A percentile compares a stretch with the other conserved stretches of the same genome.
phyloP scores from a whole-genome alignment of 2,113 vertebrate species.

The Toxotes jaculatrix region DNA sequence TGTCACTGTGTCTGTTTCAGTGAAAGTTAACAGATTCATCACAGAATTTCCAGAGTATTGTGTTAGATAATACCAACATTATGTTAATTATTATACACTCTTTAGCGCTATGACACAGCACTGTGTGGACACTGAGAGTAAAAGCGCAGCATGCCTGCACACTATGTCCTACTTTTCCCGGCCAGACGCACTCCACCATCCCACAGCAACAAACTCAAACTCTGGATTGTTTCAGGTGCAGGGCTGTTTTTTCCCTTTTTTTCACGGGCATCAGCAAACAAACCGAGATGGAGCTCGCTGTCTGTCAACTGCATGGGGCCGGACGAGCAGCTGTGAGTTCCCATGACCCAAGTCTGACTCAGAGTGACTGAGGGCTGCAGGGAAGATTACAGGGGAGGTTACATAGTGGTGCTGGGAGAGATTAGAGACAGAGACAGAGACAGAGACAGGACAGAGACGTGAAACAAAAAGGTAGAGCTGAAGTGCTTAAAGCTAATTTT shows the following conservation, averaged over 20 bases:
- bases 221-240: conserved; percentile 76
- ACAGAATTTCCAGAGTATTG: no score
- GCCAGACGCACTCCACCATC: conserved; percentile 23
- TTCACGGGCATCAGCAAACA: conserved; percentile 64
- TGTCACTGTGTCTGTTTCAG: no score
- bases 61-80: no score
- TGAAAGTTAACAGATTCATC: no score
- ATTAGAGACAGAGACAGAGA: conserved; percentile 44
- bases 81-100: not conserved
- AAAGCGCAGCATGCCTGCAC: conserved; percentile 56
- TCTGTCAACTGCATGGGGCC: conserved; percentile 60
- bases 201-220: conserved; percentile 47
- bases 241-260: conserved; percentile 28
- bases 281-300: conserved; percentile 46
- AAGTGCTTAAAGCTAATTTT: conserved; percentile 27
- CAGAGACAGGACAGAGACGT: not conserved
- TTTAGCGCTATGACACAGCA: not conserved
- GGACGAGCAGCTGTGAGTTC: conserved; percentile 74
- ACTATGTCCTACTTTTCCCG: conserved; percentile 61
- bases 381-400: conserved; percentile 59
- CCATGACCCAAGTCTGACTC: conserved; percentile 71
- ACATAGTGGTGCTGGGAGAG: conserved; percentile 37
- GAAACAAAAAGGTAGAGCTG: conserved; percentile 25
- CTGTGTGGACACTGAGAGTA: not conserved
- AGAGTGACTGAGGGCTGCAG: conserved; percentile 41